Percentiles rank a stretch among this genome's conserved stretches.
Conservation (phyloP, 2,888 invertebrate genomes). For the Papilio elwesi region DNA sequence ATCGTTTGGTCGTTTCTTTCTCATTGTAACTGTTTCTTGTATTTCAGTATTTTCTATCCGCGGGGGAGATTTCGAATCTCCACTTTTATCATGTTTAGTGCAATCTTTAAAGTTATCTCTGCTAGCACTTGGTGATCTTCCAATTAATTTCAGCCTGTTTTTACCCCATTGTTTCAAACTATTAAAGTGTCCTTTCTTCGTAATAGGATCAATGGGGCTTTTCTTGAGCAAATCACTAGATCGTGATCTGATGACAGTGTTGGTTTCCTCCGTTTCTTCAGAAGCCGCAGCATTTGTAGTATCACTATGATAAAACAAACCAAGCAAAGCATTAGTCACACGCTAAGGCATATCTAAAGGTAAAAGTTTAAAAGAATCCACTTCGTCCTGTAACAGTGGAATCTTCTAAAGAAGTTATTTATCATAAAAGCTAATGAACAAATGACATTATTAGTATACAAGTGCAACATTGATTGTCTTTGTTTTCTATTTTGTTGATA, state of each 20-base stretch:
- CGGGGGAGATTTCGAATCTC: slow-evolving; percentile 71
- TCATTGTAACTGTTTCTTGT: slow-evolving; percentile 87
- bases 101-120: slow-evolving; percentile 78
- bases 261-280: slow-evolving; percentile 80
- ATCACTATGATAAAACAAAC: slow-evolving; percentile 84
- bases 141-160: slow-evolving; percentile 89
- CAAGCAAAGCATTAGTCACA: slow-evolving; percentile 85
- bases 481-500: slow-evolving; percentile 57
- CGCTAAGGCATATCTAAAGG: slow-evolving; percentile 78
- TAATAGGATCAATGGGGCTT: slow-evolving; percentile 84
- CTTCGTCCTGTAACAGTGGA: slow-evolving; percentile 78
- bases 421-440: slow-evolving; percentile 80
- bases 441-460: slow-evolving; percentile 81
- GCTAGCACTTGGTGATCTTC: slow-evolving; percentile 85
- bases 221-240: slow-evolving; percentile 91
- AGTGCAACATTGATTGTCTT: slow-evolving; percentile 77
- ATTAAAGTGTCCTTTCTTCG: slow-evolving; percentile 88
- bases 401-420: slow-evolving; percentile 71
- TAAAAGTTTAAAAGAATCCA: slow-evolving; percentile 68
- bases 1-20: slow-evolving; percentile 84
- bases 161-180: slow-evolving; percentile 94
- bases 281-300: slow-evolving; percentile 80
- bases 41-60: slow-evolving; percentile 83
- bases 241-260: slow-evolving; percentile 86
- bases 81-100: slow-evolving; percentile 68